Base-by-base conservation (phyloP, 23 tunicate species). In the Phallusia fumigata region DNA sequence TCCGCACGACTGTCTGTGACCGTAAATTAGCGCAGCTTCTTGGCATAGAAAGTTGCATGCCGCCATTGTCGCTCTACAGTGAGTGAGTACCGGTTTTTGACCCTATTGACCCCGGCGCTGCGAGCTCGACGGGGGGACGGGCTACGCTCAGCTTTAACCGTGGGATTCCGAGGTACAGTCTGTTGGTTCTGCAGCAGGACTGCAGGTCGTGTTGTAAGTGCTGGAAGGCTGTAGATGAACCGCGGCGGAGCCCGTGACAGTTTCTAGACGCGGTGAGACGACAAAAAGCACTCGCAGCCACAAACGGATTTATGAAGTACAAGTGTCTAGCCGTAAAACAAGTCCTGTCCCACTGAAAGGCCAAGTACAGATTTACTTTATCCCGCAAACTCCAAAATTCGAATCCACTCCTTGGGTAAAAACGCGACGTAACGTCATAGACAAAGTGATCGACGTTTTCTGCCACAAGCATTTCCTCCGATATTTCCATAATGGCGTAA, bases 261-360 rank as follows among this genome's bases (percentile, higher is more conserved):
- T 24, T 58, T 8, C 13, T 16, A 58, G 69, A 58, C 69, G 69
- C 69, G 69, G 28, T 24, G 69, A 58, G 69, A 58, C 69, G 69
- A 58, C 69, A 58, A 58, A 58, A 58, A 22, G 28, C 69, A 58
- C 26, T 22, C 69, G 69, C 11, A 21, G 16, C 69, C 69, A 24
- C 69, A 58, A 58, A 58, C 69, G 69, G 69, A 58, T 58, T 58
- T 21, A 58, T 58, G 69, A 58, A 58, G 69, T 58, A 24, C 69
- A 22, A 21, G 69, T 21, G 69, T 58, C 69, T 58, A 22, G 69
- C 69, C 69, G 16, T 24, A 58, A 1, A 58, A 24, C 47, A 40
- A 40, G 47, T 3, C 8, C 47, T 40, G 69, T 58, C 69, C 15
- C 16, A 58, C 13, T 58, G 16, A 58, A 58, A 58, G 26, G 69